Evolutionary conservation across 2,113 vertebrate species (phyloP).

Genomic region (Petrocephalus microphthalmus): DNA sequence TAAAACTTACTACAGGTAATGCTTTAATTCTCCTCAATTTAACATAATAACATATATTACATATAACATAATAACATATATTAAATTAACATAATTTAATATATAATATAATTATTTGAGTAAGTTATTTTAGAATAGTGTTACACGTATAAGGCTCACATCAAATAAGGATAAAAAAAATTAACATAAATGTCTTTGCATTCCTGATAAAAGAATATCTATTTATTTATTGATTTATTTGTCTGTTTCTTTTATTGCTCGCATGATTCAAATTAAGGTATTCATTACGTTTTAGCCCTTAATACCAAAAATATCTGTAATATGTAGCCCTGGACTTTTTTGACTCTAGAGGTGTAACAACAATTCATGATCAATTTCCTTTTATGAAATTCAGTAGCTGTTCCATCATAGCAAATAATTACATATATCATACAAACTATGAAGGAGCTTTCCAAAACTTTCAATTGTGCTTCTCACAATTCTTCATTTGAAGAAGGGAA

Average conservation of each 20-base stretch:
- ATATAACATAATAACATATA: too few species aligned
- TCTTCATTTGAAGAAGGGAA: not conserved
- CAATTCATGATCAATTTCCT: not conserved
- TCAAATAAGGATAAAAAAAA: not conserved
- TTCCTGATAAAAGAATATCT: not conserved
- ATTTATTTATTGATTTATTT: not conserved
- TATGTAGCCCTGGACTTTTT: not conserved
- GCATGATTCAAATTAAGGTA: not conserved
- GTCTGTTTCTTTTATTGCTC: not conserved
- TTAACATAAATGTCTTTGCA: not conserved
- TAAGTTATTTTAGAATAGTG: not conserved
- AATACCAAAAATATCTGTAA: not conserved
- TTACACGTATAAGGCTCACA: not conserved
- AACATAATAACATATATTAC: too few species aligned
- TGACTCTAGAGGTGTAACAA: not conserved
- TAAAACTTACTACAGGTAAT: not conserved
- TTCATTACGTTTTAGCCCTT: not conserved
- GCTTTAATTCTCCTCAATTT: not conserved
- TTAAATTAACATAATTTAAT: too few species aligned
- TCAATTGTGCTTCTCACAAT: not conserved
- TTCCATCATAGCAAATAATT: not conserved
- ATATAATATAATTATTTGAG: not conserved
- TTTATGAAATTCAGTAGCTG: not conserved
- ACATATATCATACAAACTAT: not conserved
- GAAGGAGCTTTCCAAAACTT: too few species aligned